Evolutionary conservation across 2,888 invertebrate species (phyloP).

Genomic region (Trichogramma dendrolimi): DNA sequence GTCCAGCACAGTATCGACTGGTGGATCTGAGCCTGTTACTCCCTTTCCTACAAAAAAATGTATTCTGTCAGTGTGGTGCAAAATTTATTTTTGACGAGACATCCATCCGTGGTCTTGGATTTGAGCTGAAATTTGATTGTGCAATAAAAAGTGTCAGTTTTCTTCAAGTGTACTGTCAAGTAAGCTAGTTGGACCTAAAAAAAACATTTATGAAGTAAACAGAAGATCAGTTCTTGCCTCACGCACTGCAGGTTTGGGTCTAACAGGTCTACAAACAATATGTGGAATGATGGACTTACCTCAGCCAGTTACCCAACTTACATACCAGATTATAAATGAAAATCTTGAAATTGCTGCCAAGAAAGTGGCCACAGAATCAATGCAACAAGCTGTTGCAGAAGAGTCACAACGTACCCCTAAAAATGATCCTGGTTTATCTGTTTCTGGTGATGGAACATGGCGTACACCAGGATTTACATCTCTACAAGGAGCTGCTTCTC

Average conservation of each 20-base stretch:
- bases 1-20: too few species aligned
- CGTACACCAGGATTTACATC: background rate
- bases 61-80: too few species aligned
- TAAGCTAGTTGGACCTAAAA: too few species aligned
- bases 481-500: background rate
- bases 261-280: background rate
- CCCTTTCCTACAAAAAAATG: too few species aligned
- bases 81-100: too few species aligned
- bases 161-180: too few species aligned
- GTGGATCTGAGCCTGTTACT: too few species aligned
- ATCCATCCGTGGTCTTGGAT: too few species aligned
- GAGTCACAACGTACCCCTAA: background rate
- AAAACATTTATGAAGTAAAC: conserved; percentile 1
- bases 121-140: too few species aligned
- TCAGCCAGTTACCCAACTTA: background rate
- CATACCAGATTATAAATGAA: background rate
- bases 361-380: background rate
- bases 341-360: background rate
- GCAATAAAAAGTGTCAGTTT: too few species aligned
- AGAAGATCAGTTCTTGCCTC: background rate
- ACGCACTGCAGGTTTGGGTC: conserved; percentile 3
- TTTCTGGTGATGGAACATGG: conserved; percentile 1
- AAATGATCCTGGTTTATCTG: background rate
- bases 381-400: background rate
- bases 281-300: conserved; percentile 3